A percentile compares a stretch with the other conserved stretches of the same genome.
phyloP scores from a whole-genome alignment of 2,797 vertebrate species.

The Saxicola maurus region DNA sequence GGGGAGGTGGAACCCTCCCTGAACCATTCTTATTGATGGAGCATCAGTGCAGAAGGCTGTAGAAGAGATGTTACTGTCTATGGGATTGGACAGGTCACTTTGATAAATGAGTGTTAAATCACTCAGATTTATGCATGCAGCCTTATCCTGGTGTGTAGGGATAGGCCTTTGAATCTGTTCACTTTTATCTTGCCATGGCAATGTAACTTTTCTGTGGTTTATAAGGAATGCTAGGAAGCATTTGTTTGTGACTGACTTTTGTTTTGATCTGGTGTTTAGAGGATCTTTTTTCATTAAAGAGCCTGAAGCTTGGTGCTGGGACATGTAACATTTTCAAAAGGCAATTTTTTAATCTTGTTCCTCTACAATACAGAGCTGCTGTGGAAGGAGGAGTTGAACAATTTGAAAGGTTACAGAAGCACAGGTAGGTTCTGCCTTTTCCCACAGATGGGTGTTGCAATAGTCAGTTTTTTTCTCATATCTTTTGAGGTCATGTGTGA shows the following conservation, averaged over 20 bases:
- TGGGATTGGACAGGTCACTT: not conserved
- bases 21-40: not conserved
- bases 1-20: not conserved
- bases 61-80: not conserved
- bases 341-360: not conserved
- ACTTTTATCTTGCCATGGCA: not conserved
- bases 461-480: not conserved
- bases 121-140: not conserved
- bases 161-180: not conserved
- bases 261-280: not conserved
- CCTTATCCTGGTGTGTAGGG: fast-evolving
- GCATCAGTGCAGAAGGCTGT: not conserved
- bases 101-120: not conserved
- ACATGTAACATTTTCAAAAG: not conserved
- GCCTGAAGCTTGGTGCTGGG: not conserved
- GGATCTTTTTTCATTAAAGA: not conserved
- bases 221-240: not conserved
- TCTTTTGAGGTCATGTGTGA: fast-evolving
- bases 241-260: not conserved
- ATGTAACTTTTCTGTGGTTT: not conserved
- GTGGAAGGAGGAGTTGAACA: not conserved
- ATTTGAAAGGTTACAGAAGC: not conserved
- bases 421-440: not conserved
- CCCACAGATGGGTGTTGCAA: not conserved
- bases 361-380: not conserved